Conservation (phyloP, 2,888 invertebrate species). For the Trichacis sp. region DNA sequence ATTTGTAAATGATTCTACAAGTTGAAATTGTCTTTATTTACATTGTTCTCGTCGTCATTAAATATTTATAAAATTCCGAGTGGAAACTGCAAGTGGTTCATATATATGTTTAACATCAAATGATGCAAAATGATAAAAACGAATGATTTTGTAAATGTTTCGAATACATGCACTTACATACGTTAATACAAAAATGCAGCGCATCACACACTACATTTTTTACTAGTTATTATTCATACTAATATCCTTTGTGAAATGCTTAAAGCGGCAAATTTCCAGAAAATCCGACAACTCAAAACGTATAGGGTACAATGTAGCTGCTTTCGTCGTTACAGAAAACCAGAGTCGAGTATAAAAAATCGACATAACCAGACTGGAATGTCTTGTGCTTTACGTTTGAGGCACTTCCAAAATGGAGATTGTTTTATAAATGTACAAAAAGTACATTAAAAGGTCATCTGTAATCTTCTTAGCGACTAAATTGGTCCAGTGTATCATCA, state of each 20-base stretch:
- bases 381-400: too few species aligned
- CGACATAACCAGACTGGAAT: too few species aligned
- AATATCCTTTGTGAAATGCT: background rate
- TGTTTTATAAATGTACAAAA: too few species aligned
- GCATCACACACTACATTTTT: background rate
- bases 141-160: background rate
- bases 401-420: too few species aligned
- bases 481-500: too few species aligned
- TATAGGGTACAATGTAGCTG: too few species aligned
- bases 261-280: constrained; percentile 1
- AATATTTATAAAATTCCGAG: background rate
- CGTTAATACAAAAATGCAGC: background rate
- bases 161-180: constrained; percentile 1
- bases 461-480: too few species aligned
- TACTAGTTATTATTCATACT: background rate
- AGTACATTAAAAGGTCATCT: too few species aligned
- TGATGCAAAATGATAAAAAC: constrained; percentile 1
- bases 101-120: background rate
- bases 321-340: too few species aligned
- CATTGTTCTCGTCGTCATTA: background rate
- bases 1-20: background rate
- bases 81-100: background rate
- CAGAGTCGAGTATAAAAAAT: too few species aligned
- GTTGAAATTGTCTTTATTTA: background rate
- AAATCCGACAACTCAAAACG: background rate